Conservation (phyloP, 2,888 invertebrate genomes). For the Ichneumoninae sp. region DNA sequence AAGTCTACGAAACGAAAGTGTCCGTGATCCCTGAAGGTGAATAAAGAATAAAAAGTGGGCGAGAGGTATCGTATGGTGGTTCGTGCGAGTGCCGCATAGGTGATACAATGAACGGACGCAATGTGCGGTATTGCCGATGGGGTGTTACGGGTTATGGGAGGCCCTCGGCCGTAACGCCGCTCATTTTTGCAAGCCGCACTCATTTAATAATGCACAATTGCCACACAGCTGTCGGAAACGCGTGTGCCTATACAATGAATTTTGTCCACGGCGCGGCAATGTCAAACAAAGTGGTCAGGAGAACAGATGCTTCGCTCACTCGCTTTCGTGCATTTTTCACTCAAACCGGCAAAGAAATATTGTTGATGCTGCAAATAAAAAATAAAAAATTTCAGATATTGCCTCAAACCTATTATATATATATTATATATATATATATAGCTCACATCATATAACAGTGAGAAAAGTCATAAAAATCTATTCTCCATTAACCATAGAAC, state of each 20-base stretch:
- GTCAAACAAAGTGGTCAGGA: background rate
- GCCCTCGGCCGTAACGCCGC: conserved; percentile 41
- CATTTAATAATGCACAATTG: conserved; percentile 54
- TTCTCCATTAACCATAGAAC: background rate
- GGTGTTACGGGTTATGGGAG: conserved; percentile 46
- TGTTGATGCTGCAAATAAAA: background rate
- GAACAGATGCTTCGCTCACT: conserved; percentile 8
- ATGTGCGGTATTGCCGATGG: conserved; percentile 29
- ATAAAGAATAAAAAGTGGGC: conserved; percentile 9
- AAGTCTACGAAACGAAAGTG: background rate
- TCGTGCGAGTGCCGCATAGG: conserved; percentile 5
- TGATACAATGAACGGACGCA: background rate
- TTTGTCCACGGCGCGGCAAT: background rate
- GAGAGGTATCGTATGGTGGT: conserved; percentile 15
- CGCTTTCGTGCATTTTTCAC: background rate
- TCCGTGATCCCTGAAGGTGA: background rate
- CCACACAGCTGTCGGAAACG: conserved; percentile 54
- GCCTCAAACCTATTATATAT: background rate
- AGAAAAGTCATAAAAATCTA: background rate
- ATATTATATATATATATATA: too few species aligned
- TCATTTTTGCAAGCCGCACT: conserved; percentile 58
- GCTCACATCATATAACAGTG: background rate
- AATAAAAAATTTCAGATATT: background rate
- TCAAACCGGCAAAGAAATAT: background rate
- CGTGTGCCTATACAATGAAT: conserved; percentile 6